phyloP scores from a whole-genome alignment of 2,888 invertebrate species.

The Sepiola atlantica region DNA sequence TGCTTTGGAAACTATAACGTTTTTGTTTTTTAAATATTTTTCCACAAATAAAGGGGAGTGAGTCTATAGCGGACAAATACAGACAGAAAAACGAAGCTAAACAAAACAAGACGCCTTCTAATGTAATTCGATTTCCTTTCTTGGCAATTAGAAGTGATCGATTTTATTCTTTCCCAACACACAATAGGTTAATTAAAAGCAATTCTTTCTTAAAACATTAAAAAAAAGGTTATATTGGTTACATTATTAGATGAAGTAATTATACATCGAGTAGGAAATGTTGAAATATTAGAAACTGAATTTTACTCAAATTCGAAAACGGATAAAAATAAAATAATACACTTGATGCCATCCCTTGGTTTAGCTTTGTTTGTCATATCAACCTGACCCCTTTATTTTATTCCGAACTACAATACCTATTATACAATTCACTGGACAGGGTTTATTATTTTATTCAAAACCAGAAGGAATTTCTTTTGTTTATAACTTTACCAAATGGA shows the following conservation, averaged over 20 bases:
- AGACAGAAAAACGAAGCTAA: too few species aligned
- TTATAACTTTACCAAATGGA: too few species aligned
- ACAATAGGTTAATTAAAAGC: neutral
- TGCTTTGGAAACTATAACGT: too few species aligned
- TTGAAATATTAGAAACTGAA: neutral
- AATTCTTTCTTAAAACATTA: neutral
- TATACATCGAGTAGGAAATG: neutral
- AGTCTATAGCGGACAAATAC: too few species aligned
- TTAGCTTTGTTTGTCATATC: too few species aligned
- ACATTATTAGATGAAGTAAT: neutral
- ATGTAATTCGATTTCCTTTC: neutral
- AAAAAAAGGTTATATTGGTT: neutral
- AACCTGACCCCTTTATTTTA: too few species aligned
- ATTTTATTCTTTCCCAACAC: neutral
- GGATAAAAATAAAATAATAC: neutral
- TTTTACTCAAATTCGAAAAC: neutral
- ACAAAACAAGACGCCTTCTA: neutral
- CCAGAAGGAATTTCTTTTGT: too few species aligned
- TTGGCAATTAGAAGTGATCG: neutral
- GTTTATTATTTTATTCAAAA: too few species aligned
- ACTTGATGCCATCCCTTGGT: neutral
- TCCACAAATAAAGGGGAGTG: too few species aligned
- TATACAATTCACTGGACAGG: too few species aligned
- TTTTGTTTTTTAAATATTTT: too few species aligned
- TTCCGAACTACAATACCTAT: too few species aligned